Evolutionary conservation across 1,140 invertebrate genomes (phyloP).

Genomic region (Drosophila sp.): DNA sequence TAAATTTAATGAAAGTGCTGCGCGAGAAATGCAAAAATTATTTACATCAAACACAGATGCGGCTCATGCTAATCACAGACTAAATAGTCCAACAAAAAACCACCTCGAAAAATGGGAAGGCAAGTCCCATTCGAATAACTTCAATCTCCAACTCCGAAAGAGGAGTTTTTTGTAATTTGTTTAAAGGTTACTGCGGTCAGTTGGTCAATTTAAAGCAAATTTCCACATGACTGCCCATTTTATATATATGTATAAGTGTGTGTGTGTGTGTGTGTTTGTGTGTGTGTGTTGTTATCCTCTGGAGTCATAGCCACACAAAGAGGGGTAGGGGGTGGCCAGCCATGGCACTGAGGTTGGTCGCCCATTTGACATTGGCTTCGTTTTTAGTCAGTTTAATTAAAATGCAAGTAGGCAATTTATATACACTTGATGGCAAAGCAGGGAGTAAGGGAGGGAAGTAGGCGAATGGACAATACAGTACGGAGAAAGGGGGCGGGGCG

Average conservation of each 20-base stretch:
- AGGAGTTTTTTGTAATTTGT: slow-evolving; percentile 57
- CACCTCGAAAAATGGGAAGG: slow-evolving; percentile 9
- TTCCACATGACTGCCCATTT: slow-evolving; percentile 68
- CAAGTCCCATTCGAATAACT: neutral
- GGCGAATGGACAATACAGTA: slow-evolving; percentile 13
- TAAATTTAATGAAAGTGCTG: slow-evolving; percentile 73
- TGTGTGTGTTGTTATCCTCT: slow-evolving; percentile 4
- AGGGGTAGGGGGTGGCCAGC: neutral
- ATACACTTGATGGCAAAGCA: slow-evolving; percentile 69
- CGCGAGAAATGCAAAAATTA: slow-evolving; percentile 68
- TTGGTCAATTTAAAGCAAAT: slow-evolving; percentile 77
- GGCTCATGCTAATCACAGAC: slow-evolving; percentile 33
- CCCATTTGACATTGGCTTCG: slow-evolving; percentile 72
- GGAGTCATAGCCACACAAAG: slow-evolving; percentile 7
- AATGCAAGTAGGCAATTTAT: slow-evolving; percentile 82
- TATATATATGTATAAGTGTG: slow-evolving; percentile 21
- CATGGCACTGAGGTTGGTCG: slow-evolving; percentile 43
- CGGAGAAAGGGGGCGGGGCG: neutral
- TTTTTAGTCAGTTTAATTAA: slow-evolving; percentile 80
- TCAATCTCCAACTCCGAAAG: slow-evolving; percentile 11
- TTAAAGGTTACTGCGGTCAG: slow-evolving; percentile 73
- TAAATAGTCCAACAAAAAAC: slow-evolving; percentile 39
- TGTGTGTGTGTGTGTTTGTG: neutral
- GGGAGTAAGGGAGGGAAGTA: slow-evolving; percentile 2
- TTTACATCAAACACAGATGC: slow-evolving; percentile 70